Conservation (phyloP, 2,888 invertebrate species). For the Drosophila vallismaia region DNA sequence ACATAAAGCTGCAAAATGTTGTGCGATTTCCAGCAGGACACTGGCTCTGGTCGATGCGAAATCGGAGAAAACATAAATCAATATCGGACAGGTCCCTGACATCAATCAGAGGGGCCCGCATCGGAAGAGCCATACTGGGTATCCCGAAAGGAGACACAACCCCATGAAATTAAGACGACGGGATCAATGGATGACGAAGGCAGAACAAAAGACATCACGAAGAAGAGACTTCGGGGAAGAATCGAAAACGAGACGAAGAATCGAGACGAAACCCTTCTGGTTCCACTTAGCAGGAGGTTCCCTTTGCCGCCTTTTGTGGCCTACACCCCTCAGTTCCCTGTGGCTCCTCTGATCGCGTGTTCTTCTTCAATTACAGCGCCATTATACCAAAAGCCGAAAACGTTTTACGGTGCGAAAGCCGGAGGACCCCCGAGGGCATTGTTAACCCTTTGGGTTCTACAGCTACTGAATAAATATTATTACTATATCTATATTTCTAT, state of each 20-base stretch:
- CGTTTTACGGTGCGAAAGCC: constrained; percentile 67
- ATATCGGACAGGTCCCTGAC: constrained; percentile 65
- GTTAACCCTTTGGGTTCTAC: constrained; percentile 10
- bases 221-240: constrained; percentile 8
- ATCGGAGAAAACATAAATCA: constrained; percentile 68
- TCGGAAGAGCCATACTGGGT: constrained; percentile 17
- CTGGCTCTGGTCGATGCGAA: constrained; percentile 22
- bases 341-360: constrained; percentile 71
- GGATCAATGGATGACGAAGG: constrained; percentile 69
- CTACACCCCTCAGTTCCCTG: constrained; percentile 9
- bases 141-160: constrained; percentile 42
- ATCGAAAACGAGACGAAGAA: constrained; percentile 17
- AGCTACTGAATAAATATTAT: too few relatives aligned
- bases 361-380: constrained; percentile 78
- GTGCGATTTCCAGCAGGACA: constrained; percentile 62
- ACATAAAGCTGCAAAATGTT: constrained; percentile 58
- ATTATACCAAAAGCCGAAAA: constrained; percentile 74
- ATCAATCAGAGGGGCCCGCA: constrained; percentile 72
- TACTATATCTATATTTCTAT: too few relatives aligned
- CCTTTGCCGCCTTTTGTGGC: constrained; percentile 28
- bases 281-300: constrained; percentile 28
- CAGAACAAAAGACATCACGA: constrained; percentile 42
- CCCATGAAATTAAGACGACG: constrained; percentile 75
- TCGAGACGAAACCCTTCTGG: constrained; percentile 55
- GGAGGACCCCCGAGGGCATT: constrained; percentile 32